Percentiles rank a stretch among this genome's conserved stretches.
Conservation (phyloP, 1,140 invertebrate genomes). For the Pseudomyrmex gracilis region DNA sequence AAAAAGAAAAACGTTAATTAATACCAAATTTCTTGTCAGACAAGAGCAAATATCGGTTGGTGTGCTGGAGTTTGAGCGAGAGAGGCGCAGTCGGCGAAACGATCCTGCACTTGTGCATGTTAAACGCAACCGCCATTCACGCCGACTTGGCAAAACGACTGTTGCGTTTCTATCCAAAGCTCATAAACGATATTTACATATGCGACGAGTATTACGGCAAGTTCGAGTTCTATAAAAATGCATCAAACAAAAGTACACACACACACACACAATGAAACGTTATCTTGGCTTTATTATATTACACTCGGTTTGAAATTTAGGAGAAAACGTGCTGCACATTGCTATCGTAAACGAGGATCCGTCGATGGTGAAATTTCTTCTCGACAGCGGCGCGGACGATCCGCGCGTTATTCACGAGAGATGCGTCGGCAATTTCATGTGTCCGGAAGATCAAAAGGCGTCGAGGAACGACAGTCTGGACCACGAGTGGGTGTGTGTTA, state of each 20-base stretch:
- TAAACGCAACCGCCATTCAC: constrained; percentile 96
- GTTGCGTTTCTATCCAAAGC: constrained; percentile 95
- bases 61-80: constrained; percentile 97
- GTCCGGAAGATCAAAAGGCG: constrained; percentile 98
- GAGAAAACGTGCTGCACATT: constrained; percentile 97
- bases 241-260: no score
- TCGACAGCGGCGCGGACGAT: constrained; percentile 94
- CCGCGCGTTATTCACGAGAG: constrained; percentile 90
- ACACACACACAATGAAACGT: no score
- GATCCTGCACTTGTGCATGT: constrained; percentile 96
- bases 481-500: constrained; percentile 96
- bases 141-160: constrained; percentile 97
- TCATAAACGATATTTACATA: constrained; percentile 98
- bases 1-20: neutral
- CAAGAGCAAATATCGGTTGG: constrained; percentile 90
- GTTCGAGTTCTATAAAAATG: neutral
- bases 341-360: constrained; percentile 99
- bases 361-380: constrained; percentile 97
- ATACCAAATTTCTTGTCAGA: constrained; percentile 80
- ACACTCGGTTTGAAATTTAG: constrained; percentile 80
- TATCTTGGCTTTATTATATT: neutral
- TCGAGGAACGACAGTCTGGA: constrained; percentile 94
- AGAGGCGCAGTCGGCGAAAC: constrained; percentile 98
- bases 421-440: constrained; percentile 98
- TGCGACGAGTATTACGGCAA: constrained; percentile 98